These are phyloP conservation scores for Siniperca knerii DNA, from an alignment of 2,113 vertebrate species.

Conservation along the genomic window DNA sequence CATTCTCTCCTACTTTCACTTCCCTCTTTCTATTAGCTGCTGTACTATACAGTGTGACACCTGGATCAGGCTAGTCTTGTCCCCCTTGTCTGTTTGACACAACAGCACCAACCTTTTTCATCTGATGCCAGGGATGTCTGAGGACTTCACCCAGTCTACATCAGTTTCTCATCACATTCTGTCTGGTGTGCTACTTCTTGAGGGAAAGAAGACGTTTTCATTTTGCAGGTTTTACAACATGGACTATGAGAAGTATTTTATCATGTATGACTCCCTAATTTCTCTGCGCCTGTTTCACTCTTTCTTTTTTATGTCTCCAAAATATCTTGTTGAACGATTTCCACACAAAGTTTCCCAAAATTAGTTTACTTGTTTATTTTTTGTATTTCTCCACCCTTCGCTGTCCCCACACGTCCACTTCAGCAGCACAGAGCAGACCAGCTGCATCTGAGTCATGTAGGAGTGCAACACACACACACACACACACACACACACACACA, in stretches of 20 bases:
- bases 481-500: constrained; percentile 31
- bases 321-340: constrained; percentile 15
- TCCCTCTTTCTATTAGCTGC: constrained; percentile 51
- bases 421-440: constrained; percentile 51
- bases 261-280: not conserved
- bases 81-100: constrained; percentile 58
- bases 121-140: constrained; percentile 41
- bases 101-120: constrained; percentile 59
- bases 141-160: constrained; percentile 34
- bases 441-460: constrained; percentile 79
- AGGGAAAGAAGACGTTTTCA: constrained; percentile 11
- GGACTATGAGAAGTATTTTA: not conserved
- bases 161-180: constrained; percentile 42
- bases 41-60: constrained; percentile 65
- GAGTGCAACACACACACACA: constrained; percentile 55
- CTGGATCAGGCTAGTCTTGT: constrained; percentile 69
- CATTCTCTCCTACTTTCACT: constrained; percentile 38
- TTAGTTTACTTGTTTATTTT: not conserved
- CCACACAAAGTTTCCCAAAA: constrained; percentile 1
- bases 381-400: constrained; percentile 7
- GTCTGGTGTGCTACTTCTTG: constrained; percentile 7
- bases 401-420: constrained; percentile 36
- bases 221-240: constrained; percentile 26
- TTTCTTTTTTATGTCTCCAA: not conserved
- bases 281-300: not conserved